Percentiles rank a stretch among this genome's conserved stretches.
These are phyloP conservation scores for Cheumatopsyche charites DNA, from an alignment of 1,140 invertebrate species.

Conservation along the genomic window DNA sequence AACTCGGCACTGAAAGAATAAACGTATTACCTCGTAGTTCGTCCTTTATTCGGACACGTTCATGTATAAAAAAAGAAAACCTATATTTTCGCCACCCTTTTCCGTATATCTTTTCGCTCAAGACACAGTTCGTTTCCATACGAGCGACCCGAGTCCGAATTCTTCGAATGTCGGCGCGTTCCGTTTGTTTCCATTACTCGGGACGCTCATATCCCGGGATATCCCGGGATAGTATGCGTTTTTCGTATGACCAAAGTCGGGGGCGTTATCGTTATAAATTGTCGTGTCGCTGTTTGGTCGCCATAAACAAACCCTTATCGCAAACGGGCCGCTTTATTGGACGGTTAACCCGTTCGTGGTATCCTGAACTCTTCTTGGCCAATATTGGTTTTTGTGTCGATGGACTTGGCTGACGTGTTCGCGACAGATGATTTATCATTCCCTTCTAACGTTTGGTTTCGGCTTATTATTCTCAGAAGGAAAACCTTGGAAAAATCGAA, in stretches of 20 bases:
- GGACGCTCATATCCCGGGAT: conserved; percentile 7
- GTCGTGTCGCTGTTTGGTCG: conserved; percentile 33
- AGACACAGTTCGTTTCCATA: conserved; percentile 3
- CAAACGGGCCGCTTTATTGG: conserved; percentile 27
- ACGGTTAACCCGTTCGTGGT: conserved; percentile 4
- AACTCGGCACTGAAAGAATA: no score
- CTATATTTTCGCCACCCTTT: no score
- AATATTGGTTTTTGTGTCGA: conserved; percentile 30
- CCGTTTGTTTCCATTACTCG: conserved; percentile 15
- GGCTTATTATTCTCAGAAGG: no score
- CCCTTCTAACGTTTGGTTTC: conserved; percentile 3
- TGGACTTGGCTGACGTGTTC: conserved; percentile 1
- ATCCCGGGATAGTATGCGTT: conserved; percentile 4
- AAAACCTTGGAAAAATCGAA: no score
- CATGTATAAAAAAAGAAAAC: no score
- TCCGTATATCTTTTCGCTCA: no score
- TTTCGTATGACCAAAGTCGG: conserved; percentile 13
- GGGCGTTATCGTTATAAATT: conserved; percentile 33
- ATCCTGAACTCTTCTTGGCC: neutral
- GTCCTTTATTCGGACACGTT: no score
- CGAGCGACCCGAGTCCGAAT: neutral
- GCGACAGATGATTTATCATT: conserved; percentile 24
- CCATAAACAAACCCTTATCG: conserved; percentile 36
- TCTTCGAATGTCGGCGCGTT: neutral
- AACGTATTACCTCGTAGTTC: no score